Conservation (phyloP, 2,113 vertebrate species). For the Perca fluviatilis region DNA sequence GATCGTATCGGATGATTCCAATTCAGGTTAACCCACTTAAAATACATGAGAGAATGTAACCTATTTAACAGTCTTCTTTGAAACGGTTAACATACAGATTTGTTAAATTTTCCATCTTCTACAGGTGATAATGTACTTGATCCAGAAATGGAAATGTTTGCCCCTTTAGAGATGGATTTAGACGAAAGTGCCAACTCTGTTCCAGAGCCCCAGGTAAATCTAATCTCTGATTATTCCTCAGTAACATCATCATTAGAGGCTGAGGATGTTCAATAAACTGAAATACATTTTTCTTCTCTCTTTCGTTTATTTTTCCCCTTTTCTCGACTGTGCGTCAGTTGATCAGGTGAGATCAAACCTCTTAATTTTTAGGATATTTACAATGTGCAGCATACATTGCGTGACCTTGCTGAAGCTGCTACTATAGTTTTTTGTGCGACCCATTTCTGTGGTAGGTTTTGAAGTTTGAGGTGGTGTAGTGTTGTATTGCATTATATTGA, state of each 20-base stretch:
- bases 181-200: constrained; percentile 42
- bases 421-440: not conserved
- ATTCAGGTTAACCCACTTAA: constrained; percentile 45
- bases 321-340: not conserved
- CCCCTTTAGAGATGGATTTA: constrained; percentile 66
- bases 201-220: constrained; percentile 36
- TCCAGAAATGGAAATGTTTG: not conserved
- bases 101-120: not conserved
- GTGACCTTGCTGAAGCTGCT: not conserved
- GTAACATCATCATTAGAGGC: not conserved
- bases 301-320: not conserved
- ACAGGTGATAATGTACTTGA: constrained; percentile 6
- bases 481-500: not conserved
- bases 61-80: not conserved
- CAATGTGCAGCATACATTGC: not conserved
- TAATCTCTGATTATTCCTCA: not conserved
- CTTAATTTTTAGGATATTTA: not conserved
- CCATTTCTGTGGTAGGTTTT: not conserved
- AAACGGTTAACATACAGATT: not conserved
- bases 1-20: not conserved
- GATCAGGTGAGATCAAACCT: constrained; percentile 36
- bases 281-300: not conserved
- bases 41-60: not conserved
- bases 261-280: constrained; percentile 2
- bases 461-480: not conserved